Base-by-base conservation (phyloP, 2,113 vertebrate genomes). In the Heptranchias perlo region DNA sequence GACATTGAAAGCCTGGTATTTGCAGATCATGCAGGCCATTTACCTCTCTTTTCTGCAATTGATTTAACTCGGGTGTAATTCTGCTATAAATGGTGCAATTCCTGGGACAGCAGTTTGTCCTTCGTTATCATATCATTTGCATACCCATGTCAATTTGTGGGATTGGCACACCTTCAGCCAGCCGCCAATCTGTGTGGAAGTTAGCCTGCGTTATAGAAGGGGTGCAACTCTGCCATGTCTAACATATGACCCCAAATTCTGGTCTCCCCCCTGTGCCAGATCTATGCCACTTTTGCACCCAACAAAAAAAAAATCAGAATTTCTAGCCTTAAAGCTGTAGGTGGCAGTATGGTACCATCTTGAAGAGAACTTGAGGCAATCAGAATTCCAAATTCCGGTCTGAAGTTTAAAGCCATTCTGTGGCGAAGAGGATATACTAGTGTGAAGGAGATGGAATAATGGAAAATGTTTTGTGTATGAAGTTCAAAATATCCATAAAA, bases 281-380 rank as follows among this genome's bases (percentile, higher is more conserved):
- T 16, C 28, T 58, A 54, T 13, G 61, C 4, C 25, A 52, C 86
- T 5, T 31, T 25, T 82, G 14, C 11, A 82, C 13, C 8, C 86
- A 89, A 89, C 0, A 21, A 52, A 31, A 10, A 7, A 52, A 64
- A 8, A 8, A 21, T 44, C 13, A 39, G n/a, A 47, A 47, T 35
- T 67, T 25, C 25, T 13, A 49, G 21, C 39, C 52, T 16, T 95
- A 65, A 47, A 8, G 3, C 64, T 95, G 11, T 67, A 69, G 94
- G 65, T 95, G 94, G 94, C 94, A 95, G 65, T 52, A 31, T 95
- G 39, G 94, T 52, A 69, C 44, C 64, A 69, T 73, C 64, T 23
- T 35, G 93, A 61, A 5, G 87, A 91, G 52, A 91, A 4, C 31
- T 58, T 35, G 93, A 31, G 44, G 2, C 3, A 10, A 49, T 95